Evolutionary conservation across 23 tunicate species (phyloP).

Genomic region (Diplosoma virens): DNA sequence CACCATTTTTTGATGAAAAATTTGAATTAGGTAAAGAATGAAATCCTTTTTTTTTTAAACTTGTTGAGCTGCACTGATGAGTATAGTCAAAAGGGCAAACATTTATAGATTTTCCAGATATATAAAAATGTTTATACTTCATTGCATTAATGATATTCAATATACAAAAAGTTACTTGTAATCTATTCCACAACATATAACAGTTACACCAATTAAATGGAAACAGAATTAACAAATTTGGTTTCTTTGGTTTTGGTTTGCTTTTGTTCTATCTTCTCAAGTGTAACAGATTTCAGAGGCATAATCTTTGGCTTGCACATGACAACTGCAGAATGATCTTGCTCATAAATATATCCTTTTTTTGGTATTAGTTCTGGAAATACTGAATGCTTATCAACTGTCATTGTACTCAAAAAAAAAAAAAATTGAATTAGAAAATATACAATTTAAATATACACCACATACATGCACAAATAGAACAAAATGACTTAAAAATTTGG

Average conservation of each 20-base stretch:
- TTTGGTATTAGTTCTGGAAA: constrained; percentile 78
- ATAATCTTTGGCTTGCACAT: constrained; percentile 92
- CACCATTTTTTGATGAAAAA: constrained; percentile 1
- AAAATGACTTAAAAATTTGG: no score
- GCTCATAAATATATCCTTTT: constrained; percentile 71
- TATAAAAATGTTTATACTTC: background rate
- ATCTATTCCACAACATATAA: no score
- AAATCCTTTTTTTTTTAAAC: background rate
- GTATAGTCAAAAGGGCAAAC: background rate
- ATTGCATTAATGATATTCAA: background rate
- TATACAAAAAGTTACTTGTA: background rate
- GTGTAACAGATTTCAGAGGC: constrained; percentile 87
- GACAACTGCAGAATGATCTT: constrained; percentile 80
- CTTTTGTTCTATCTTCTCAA: constrained; percentile 90
- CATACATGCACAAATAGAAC: no score
- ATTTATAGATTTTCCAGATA: background rate
- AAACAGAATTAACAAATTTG: no score
- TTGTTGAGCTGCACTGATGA: background rate
- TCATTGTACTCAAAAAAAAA: no score
- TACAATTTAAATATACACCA: no score
- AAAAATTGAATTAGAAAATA: no score
- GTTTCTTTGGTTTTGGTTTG: no score
- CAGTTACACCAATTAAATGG: no score
- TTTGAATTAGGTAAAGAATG: background rate
- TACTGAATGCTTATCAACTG: constrained; percentile 18